Percentiles rank a stretch among this genome's conserved stretches.
These are phyloP conservation scores for Mionectes macconnelli DNA, from an alignment of 2,113 vertebrate genomes.

Conservation along the genomic window DNA sequence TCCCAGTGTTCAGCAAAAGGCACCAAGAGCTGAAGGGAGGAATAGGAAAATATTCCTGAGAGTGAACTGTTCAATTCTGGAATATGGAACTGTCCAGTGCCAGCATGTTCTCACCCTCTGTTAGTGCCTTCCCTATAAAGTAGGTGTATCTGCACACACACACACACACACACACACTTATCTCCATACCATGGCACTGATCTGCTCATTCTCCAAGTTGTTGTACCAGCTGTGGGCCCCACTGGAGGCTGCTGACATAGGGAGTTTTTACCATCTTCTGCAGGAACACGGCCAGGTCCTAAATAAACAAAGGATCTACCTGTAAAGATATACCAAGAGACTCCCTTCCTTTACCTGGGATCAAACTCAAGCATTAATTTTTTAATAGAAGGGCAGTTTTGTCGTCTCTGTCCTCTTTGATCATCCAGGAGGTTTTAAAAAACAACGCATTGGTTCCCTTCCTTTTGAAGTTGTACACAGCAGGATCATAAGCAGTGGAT, in stretches of 20 bases:
- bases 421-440: neutral
- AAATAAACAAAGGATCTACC: neutral
- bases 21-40: neutral
- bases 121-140: neutral
- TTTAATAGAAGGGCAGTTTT: neutral
- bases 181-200: neutral
- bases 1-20: neutral
- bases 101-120: neutral
- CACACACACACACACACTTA: too few species aligned
- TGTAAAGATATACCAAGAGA: neutral
- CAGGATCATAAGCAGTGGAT: neutral
- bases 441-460: neutral
- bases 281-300: neutral
- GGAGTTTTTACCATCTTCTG: neutral
- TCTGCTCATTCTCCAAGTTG: neutral
- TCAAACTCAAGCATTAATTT: neutral
- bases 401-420: neutral
- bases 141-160: fast-evolving
- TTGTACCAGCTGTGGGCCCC: neutral
- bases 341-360: neutral
- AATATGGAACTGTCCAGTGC: neutral
- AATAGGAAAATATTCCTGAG: neutral
- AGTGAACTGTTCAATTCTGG: neutral
- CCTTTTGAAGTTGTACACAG: conserved; percentile 37
- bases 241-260: neutral